Evolutionary conservation across 2,888 invertebrate species (phyloP).

Genomic region (Melanostoma mellinum): DNA sequence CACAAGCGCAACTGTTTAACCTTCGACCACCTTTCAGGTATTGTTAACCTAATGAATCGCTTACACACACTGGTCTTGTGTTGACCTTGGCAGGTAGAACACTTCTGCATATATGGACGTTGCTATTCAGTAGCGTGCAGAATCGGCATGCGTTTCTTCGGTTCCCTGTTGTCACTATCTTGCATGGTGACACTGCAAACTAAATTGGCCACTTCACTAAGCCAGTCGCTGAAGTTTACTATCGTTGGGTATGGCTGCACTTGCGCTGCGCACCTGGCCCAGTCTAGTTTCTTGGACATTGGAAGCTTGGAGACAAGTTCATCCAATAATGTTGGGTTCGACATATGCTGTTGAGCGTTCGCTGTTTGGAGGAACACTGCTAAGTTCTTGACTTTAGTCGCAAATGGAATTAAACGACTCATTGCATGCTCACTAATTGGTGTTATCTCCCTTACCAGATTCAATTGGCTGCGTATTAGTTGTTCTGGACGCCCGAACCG

Average conservation of each 20-base stretch:
- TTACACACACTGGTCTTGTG: no score
- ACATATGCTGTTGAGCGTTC: constrained; percentile 59
- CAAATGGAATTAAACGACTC: constrained; percentile 49
- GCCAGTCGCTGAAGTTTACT: constrained; percentile 39
- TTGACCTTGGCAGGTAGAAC: no score
- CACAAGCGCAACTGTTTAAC: not conserved
- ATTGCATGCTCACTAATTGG: constrained; percentile 48
- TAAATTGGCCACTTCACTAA: no score
- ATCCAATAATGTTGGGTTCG: constrained; percentile 65
- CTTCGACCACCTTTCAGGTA: no score
- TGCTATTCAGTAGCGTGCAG: no score
- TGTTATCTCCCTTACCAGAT: constrained; percentile 44
- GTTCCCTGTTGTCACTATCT: no score
- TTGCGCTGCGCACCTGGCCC: constrained; percentile 39
- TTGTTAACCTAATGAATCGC: no score
- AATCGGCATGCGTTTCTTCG: no score
- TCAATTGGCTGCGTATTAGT: constrained; percentile 57
- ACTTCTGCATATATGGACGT: no score
- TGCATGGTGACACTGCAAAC: no score
- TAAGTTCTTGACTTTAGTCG: constrained; percentile 65
- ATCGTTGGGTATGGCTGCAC: constrained; percentile 32
- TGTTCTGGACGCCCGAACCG: constrained; percentile 63
- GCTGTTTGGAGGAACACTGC: constrained; percentile 56
- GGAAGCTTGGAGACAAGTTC: constrained; percentile 60
- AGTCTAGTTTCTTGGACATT: constrained; percentile 62